Evolutionary conservation across 2,888 invertebrate genomes (phyloP).

Genomic region (Hypselothyrea guttata): DNA sequence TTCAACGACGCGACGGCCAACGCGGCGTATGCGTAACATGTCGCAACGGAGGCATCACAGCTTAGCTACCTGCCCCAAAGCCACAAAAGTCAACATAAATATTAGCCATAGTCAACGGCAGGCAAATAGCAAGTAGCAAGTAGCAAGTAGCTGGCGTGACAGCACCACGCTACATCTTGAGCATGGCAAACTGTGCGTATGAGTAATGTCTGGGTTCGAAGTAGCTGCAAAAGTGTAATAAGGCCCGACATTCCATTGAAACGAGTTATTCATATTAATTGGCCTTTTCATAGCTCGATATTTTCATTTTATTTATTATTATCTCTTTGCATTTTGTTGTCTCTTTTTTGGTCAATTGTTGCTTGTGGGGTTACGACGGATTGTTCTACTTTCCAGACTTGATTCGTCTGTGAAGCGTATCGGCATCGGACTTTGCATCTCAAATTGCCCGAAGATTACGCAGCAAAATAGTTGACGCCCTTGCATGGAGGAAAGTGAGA

Average conservation of each 20-base stretch:
- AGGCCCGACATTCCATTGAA: slow-evolving; percentile 66
- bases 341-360: slow-evolving; percentile 46
- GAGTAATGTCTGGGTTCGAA: slow-evolving; percentile 61
- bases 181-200: slow-evolving; percentile 62
- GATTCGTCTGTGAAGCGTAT: slow-evolving; percentile 39
- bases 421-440: slow-evolving; percentile 24
- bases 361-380: slow-evolving; percentile 41
- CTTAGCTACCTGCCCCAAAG: slow-evolving; percentile 54
- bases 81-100: slow-evolving; percentile 56
- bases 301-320: slow-evolving; percentile 21
- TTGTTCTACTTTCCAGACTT: slow-evolving; percentile 63
- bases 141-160: slow-evolving; percentile 20
- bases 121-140: neutral
- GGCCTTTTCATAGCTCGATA: slow-evolving; percentile 71
- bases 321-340: slow-evolving; percentile 13
- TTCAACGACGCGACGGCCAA: slow-evolving; percentile 33
- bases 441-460: slow-evolving; percentile 54
- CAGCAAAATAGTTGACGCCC: slow-evolving; percentile 61
- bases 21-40: slow-evolving; percentile 71
- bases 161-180: slow-evolving; percentile 29
- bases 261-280: slow-evolving; percentile 73
- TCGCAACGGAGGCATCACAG: slow-evolving; percentile 62
- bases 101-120: slow-evolving; percentile 43
- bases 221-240: slow-evolving; percentile 59
- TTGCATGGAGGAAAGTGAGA: slow-evolving; percentile 21